Base-by-base conservation (phyloP, 2,888 invertebrate species). In the Amiota communis region DNA sequence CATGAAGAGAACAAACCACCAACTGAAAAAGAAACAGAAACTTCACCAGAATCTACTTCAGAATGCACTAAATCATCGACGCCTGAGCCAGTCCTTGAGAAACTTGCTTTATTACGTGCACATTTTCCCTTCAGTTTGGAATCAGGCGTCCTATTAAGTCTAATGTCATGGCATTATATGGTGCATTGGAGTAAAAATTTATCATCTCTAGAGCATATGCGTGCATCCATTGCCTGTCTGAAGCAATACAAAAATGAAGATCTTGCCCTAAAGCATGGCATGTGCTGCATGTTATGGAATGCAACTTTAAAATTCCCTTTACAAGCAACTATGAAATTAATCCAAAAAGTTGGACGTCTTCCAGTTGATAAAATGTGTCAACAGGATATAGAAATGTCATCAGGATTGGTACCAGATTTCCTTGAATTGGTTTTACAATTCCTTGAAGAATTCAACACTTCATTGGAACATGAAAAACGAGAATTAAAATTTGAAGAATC, bases 81-180 rank as follows among this genome's bases (percentile, higher is more conserved):
- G 0, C 51, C 75, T 11, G 83, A 89, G 76, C 90, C 91, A 47
- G 91, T 94, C 69, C 92, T 93, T 72, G 92, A 93, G 78, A 92
- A 93, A 86, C 86, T 95, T 2, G 91, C 92, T 46, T 88, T 94
- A 36, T 88, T 96, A 73, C 93, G 93, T 68, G 91, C 92, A 63
- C 95, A 96, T 85, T 98, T 98, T 87, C 98, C 98, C 0, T 93
- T 95, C 79, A 97, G 97, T 88, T 91, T 97, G 71, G 93, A 94
- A 72, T 92, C 94, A 0, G 94, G 95, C 82, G 93, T 94, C 56
- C 90, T 98, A 57, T 91, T 97, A 68, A 93, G 95, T 13, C 96
- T 97, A 87, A 94, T 97, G 92, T 93, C 94, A 78, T 98, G 98
- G 98, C 97, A 98, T 88, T 97, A 95, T 87, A 93, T 96, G 71